A percentile compares a stretch with the other conserved stretches of the same genome.
These are phyloP conservation scores for Sinocyclocheilus maitianheensis DNA, from an alignment of 2,113 vertebrate species.

Conservation along the genomic window DNA sequence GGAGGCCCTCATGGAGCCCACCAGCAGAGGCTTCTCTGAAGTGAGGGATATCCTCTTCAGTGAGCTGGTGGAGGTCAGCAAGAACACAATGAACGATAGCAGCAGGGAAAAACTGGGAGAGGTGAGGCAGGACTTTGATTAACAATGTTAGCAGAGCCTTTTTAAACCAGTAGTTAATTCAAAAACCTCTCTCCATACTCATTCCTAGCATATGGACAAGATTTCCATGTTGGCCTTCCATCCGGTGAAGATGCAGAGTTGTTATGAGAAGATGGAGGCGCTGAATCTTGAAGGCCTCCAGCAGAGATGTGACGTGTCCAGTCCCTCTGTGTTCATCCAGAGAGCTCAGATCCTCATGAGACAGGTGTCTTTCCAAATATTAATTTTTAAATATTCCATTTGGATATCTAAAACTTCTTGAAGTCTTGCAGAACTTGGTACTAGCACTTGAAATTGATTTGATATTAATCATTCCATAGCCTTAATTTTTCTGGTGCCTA, in stretches of 20 bases:
- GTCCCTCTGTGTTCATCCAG: conserved; percentile 88
- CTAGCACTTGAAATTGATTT: not conserved
- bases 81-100: conserved; percentile 87
- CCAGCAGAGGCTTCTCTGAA: conserved; percentile 91
- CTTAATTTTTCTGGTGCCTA: not conserved
- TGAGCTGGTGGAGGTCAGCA: conserved; percentile 92
- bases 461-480: not conserved
- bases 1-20: conserved; percentile 95
- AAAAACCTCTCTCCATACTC: not conserved
- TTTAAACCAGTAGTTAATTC: not conserved
- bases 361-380: conserved; percentile 76
- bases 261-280: conserved; percentile 92
- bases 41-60: conserved; percentile 90
- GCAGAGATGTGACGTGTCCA: conserved; percentile 91
- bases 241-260: conserved; percentile 95
- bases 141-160: not conserved
- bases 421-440: not conserved
- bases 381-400: not conserved
- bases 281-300: conserved; percentile 93
- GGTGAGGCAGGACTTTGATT: conserved; percentile 73
- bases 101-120: conserved; percentile 84
- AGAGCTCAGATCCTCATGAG: conserved; percentile 96
- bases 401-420: not conserved
- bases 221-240: conserved; percentile 93
- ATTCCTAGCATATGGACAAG: conserved; percentile 88